These are phyloP conservation scores for Aplodontia rufa DNA, from an alignment of 2,113 vertebrate species.

Conservation along the genomic window DNA sequence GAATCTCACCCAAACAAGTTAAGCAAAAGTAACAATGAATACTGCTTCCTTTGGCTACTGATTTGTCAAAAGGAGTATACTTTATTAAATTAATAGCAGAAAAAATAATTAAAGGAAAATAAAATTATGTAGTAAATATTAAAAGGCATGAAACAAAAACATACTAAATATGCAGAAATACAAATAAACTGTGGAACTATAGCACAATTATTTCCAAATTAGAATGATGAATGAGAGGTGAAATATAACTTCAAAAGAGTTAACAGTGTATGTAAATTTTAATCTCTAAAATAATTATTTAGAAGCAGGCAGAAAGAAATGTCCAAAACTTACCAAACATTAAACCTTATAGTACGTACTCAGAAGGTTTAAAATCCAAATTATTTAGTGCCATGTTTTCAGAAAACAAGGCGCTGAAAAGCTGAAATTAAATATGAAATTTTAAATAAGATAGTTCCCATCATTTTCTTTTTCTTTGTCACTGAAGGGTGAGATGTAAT, in stretches of 20 bases:
- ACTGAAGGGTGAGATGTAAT: neutral
- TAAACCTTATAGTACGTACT: neutral
- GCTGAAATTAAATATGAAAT: neutral
- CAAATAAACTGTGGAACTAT: neutral
- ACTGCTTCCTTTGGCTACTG: neutral
- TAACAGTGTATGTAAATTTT: neutral
- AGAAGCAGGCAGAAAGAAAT: neutral
- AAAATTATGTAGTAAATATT: no score
- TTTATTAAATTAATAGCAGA: neutral
- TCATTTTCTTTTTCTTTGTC: neutral
- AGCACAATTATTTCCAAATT: neutral
- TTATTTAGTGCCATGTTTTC: neutral
- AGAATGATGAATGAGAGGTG: neutral
- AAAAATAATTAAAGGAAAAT: neutral
- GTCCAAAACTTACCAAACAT: neutral
- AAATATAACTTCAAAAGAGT: neutral
- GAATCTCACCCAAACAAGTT: neutral
- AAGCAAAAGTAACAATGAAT: neutral
- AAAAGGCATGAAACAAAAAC: neutral
- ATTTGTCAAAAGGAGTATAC: neutral
- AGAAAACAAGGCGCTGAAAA: neutral
- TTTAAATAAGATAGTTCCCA: neutral
- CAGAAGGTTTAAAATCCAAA: neutral
- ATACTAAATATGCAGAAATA: neutral
- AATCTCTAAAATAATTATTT: neutral